Evolutionary conservation across 2,113 vertebrate species (phyloP), one percentile per base, ranked within the genome.

Genomic region (Electrona antarctica): DNA sequence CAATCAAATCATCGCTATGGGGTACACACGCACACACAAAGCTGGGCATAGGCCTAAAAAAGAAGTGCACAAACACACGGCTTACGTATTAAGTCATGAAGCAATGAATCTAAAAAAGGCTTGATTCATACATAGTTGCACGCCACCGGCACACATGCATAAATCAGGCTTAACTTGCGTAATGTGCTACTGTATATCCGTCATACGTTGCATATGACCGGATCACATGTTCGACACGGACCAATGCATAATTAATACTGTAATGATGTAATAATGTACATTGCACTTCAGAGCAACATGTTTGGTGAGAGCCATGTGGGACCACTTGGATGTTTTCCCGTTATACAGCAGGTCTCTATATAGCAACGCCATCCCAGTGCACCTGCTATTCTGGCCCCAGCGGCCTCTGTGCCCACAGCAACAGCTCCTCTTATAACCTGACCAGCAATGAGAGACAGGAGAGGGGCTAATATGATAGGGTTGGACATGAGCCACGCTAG

Each of bases 401-500:
- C 80, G 71, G 76, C 56, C 76, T 0, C 45, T 48, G 5, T 0
- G 66, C 64, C 78, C 85, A 71, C 86, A 91, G 89, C 91, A 89
- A 91, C 91, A 89, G 78, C 59, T 64, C 73, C 74, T 12, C 74
- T 80, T 80, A 87, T 88, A 90, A 86, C 80, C 57, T 62, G 46
- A 11, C 59, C 45, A 62, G 28, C 58, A 15, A 45, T 3, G 1
- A 58, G 46, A 9, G 48, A 28, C 11, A 47, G 46, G 51, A 2
- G 3, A 15, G 61, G 33, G 59, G 12, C 46, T 12, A 8, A 28
- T 55, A 64, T 12, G 9, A 28, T 55, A 64, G 47, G 63, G 55
- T 58, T 57, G 51, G 45, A 46, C 63, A 41, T 7, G 15, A 54
- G 48, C 46, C 21, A 21, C 2, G 21, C 21, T 21, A 21, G 21